Evolutionary conservation across 1,140 invertebrate genomes (phyloP), one percentile per base, ranked within the genome.

Genomic region (Ericerus pela): DNA sequence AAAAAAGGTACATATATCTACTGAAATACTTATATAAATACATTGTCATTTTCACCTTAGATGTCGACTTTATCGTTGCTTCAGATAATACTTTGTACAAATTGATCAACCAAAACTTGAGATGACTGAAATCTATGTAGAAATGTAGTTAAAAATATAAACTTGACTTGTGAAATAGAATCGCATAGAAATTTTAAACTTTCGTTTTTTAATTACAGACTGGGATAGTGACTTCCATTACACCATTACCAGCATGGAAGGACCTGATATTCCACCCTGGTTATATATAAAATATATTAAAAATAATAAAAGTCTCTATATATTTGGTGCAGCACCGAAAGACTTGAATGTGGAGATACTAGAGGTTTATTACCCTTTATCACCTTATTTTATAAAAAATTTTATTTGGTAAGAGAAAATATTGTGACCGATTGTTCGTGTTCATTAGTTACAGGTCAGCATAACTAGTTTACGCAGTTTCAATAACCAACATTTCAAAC

Each of bases 181-280:
- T n/a, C n/a, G n/a, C n/a, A n/a, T n/a, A n/a, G n/a, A n/a, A n/a
- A n/a, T n/a, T n/a, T n/a, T n/a, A n/a, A n/a, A n/a, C n/a, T n/a
- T 38, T 4, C 20, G 4, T n/a, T 4, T 38, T 38, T 38, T 38
- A 16, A n/a, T 5, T 6, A 3, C 20, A 47, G 41, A 47, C 22
- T 47, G 11, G 16, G 6, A 47, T 12, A 24, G 5, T 22, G 20
- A 22, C 8, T 47, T 22, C 20, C 41, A 24, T 24, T 47, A 14
- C 14, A 47, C 20, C 8, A 12, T 59, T 5, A 18, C 28, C 8
- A 33, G 18, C 2, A 24, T 18, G 3, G 28, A 47, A 24, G 36
- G 20, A 26, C 58, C 58, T 2, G 58, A 59, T 20, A 29, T 59
- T 20, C 53, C 37, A n/a, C 30, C 10, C 33, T 58, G 57, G 57